Percentiles rank a stretch among this genome's conserved stretches.
Evolutionary conservation across 2,888 invertebrate genomes (phyloP).

Genomic region (Uloborus plumipes): DNA sequence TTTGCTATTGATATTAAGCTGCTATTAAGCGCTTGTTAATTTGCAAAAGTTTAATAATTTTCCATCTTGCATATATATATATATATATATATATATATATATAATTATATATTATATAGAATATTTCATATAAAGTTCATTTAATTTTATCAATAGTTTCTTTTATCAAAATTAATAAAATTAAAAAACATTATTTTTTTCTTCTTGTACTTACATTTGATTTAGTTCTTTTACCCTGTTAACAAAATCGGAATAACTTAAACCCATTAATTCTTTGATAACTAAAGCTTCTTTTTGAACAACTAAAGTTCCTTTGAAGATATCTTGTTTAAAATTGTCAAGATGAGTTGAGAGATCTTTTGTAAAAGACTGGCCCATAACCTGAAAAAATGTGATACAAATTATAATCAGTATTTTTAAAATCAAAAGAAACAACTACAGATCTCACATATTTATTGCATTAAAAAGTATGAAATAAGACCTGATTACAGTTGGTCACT

Average conservation of each 20-base stretch:
- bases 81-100: too few relatives aligned
- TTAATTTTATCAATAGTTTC: not conserved
- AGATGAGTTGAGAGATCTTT: slow-evolving; percentile 27
- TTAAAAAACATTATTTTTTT: too few relatives aligned
- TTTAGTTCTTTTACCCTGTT: slow-evolving; percentile 77
- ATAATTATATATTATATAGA: too few relatives aligned
- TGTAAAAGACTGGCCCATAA: slow-evolving; percentile 43
- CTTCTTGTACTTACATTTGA: slow-evolving; percentile 74
- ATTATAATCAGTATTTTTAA: not conserved
- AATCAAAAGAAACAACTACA: too few relatives aligned
- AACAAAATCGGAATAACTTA: slow-evolving; percentile 77
- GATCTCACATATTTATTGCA: too few relatives aligned
- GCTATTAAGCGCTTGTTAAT: too few relatives aligned
- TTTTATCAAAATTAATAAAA: not conserved
- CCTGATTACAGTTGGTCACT: too few relatives aligned
- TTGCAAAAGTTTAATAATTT: too few relatives aligned
- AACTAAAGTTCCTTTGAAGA: slow-evolving; percentile 68
- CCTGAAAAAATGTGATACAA: slow-evolving; percentile 13
- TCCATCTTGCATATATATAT: too few relatives aligned
- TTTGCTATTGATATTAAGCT: too few relatives aligned
- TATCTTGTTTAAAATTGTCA: slow-evolving; percentile 51
- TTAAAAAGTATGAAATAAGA: too few relatives aligned
- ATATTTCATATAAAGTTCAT: too few relatives aligned
- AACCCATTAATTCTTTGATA: slow-evolving; percentile 71
- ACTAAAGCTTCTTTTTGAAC: slow-evolving; percentile 70